Evolutionary conservation across 2,113 vertebrate species (phyloP), one percentile per base, ranked within the genome.

Genomic region (Ptilonorhynchus violaceus): DNA sequence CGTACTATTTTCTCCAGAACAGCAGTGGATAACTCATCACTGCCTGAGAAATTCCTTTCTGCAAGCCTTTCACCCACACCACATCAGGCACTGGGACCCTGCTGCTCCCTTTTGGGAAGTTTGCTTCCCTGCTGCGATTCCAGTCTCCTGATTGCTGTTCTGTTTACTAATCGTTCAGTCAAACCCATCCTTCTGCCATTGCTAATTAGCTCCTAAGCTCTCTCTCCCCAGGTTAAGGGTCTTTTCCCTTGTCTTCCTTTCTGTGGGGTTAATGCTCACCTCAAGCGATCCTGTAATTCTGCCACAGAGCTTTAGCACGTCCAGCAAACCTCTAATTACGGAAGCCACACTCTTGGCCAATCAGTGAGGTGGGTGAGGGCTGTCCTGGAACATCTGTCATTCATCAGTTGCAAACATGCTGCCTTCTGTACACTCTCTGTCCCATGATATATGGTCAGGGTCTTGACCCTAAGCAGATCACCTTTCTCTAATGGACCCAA

Each of bases 221-320:
- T 22, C 52, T 52, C 18, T 68, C 15, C 27, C 10, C 33, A 46
- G 1, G 0, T 28, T 44, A 68, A 60, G 15, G 12, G 33, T 53
- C 39, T 69, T 87, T 46, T n/a, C 47, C 27, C 46, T 69, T 28
- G 19, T 39, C n/a, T 62, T 78, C 12, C 28, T 70, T 19, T 46
- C 47, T 53, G 14, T 4, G 0, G 39, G 12, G 22, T 62, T 62
- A 62, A 69, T 2, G 8, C 14, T 53, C 33, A 23, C 15, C 19
- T 69, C n/a, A 39, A 62, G 55, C 12, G 2, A 37, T 46, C 19
- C 47, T n/a, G 47, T 39, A 53, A 53, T 78, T 78, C 46, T 53
- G n/a, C 9, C 0, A 0, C 27, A n/a, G 15, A 46, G 33, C 53
- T 78, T 87, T 77, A 52, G 68, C 44, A 25, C 0, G 1, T 69